Percentiles rank a stretch among this genome's conserved stretches.
phyloP scores from a whole-genome alignment of 2,113 vertebrate species.

The Saccopteryx bilineata region DNA sequence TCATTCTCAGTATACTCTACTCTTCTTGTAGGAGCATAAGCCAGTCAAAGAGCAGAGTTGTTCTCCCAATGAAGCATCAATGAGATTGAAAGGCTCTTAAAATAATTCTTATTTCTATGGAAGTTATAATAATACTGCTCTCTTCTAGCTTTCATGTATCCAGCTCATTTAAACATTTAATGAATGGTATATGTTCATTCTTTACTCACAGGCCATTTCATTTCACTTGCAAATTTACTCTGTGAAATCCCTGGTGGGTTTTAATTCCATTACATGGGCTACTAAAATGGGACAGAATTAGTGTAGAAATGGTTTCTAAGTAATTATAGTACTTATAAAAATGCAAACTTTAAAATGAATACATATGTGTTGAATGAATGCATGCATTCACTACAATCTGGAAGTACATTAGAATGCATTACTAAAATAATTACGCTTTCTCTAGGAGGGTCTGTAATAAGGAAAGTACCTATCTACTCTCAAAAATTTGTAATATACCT shows the following conservation, averaged over 20 bases:
- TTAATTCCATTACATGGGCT: slow-evolving; percentile 57
- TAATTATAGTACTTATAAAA: slow-evolving; percentile 68
- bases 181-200: slow-evolving; percentile 37
- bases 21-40: background rate
- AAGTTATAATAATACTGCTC: background rate
- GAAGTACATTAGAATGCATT: slow-evolving; percentile 50
- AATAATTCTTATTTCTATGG: background rate
- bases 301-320: slow-evolving; percentile 49
- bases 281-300: slow-evolving; percentile 42
- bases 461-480: slow-evolving; percentile 55
- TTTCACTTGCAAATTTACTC: slow-evolving; percentile 72
- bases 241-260: slow-evolving; percentile 56
- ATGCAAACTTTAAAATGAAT: slow-evolving; percentile 71
- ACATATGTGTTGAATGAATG: slow-evolving; percentile 60
- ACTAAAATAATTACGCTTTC: slow-evolving; percentile 64
- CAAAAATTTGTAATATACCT: slow-evolving; percentile 18
- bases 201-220: slow-evolving; percentile 41
- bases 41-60: background rate
- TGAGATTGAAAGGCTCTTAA: background rate
- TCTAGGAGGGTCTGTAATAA: background rate
- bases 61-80: background rate
- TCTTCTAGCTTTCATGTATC: background rate
- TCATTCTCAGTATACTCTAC: background rate
- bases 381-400: slow-evolving; percentile 65
- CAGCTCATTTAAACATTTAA: slow-evolving; percentile 61